Conservation (phyloP, 2,888 invertebrate genomes). For the Napeogenes sylphis region DNA sequence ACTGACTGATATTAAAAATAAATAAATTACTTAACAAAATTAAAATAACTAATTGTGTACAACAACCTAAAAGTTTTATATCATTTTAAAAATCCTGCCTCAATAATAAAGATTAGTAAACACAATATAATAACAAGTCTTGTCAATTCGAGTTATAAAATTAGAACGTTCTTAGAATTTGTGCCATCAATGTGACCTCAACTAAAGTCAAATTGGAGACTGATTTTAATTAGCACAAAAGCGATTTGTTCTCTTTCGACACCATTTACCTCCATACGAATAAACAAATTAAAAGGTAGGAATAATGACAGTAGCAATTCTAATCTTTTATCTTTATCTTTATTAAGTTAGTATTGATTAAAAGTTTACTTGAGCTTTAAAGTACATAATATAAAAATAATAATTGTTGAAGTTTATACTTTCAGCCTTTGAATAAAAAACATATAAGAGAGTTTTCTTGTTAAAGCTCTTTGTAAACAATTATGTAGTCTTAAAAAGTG, state of each 20-base stretch:
- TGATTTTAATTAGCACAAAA: constrained; percentile 33
- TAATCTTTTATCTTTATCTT: not conserved
- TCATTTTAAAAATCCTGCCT: not conserved
- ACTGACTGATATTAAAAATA: too few relatives aligned
- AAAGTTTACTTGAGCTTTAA: too few relatives aligned
- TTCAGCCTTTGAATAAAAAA: too few relatives aligned
- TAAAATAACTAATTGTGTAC: too few relatives aligned
- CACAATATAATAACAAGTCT: constrained; percentile 60
- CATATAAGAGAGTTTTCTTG: too few relatives aligned
- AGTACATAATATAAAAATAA: too few relatives aligned
- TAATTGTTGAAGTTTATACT: too few relatives aligned
- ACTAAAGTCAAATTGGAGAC: constrained; percentile 39
- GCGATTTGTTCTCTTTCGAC: constrained; percentile 19
- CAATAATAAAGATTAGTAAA: constrained; percentile 51
- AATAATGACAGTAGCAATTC: not conserved
- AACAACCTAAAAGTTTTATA: too few relatives aligned
- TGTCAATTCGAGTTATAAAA: constrained; percentile 43
- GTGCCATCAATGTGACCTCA: constrained; percentile 55
- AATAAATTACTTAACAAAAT: too few relatives aligned
- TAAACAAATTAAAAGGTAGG: constrained; percentile 1
- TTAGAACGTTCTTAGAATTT: constrained; percentile 58
- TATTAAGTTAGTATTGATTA: too few relatives aligned
- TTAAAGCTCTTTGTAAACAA: too few relatives aligned
- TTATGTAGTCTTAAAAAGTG: too few relatives aligned
- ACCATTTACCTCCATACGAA: constrained; percentile 19